A percentile compares a stretch with the other conserved stretches of the same genome.
Evolutionary conservation across 1,140 invertebrate species (phyloP).

Genomic region (Drosophila neocordata): DNA sequence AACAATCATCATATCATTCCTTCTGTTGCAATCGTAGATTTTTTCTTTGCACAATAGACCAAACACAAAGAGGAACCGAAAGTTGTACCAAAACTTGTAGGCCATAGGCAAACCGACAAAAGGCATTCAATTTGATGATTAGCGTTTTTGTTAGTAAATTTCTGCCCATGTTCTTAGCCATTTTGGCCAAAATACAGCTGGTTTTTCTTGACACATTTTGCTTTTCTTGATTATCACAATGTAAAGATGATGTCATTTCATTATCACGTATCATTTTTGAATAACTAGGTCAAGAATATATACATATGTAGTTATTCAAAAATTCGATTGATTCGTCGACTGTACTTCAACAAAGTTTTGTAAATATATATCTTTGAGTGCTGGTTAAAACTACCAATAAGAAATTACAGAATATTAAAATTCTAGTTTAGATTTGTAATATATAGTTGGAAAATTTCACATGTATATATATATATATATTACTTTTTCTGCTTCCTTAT

Average conservation of each 20-base stretch:
- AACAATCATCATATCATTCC: constrained; percentile 1
- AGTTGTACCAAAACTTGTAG: no score
- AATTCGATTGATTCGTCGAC: no score
- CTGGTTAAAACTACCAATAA: no score
- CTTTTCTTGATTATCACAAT: neutral
- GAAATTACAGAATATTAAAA: no score
- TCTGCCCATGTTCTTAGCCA: neutral
- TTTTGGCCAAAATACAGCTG: neutral
- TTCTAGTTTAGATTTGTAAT: neutral
- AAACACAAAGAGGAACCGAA: neutral
- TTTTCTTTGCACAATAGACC: neutral
- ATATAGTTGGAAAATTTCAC: no score
- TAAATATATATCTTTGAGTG: no score
- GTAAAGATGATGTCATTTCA: neutral
- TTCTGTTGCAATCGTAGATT: neutral
- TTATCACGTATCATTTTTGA: neutral
- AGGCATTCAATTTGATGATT: neutral
- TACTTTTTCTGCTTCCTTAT: neutral
- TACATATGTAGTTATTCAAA: no score
- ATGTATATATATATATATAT: no score
- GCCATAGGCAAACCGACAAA: no score
- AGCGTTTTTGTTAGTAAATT: neutral
- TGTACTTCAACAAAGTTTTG: no score
- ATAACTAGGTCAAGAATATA: no score
- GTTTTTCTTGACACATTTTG: neutral